A percentile compares a stretch with the other conserved stretches of the same genome.
Evolutionary conservation across 2,797 vertebrate species (phyloP).

Genomic region (Pantherophis vulpinus): DNA sequence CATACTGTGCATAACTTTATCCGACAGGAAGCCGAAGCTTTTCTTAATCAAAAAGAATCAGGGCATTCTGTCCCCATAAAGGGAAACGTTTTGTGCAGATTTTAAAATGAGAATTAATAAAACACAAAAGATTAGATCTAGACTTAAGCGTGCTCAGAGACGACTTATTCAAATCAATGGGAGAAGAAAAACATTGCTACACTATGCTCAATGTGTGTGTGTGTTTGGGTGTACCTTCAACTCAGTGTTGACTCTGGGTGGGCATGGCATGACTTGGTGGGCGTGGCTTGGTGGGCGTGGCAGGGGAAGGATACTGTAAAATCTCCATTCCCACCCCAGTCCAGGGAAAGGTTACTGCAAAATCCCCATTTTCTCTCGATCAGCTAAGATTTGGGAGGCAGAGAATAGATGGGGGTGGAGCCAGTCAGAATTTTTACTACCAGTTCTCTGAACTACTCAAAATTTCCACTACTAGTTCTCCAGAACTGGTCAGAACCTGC

Average conservation of each 20-base stretch:
- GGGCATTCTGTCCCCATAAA: neutral
- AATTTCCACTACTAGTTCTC: no score
- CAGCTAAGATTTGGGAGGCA: no score
- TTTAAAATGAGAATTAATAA: slow-evolving; percentile 18
- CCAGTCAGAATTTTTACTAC: no score
- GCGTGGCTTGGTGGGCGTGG: no score
- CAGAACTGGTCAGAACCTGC: no score
- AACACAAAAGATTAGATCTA: neutral
- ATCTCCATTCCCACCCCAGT: no score
- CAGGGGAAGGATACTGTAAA: no score
- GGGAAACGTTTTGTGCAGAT: neutral
- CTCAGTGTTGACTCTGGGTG: neutral
- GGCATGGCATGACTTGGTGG: no score
- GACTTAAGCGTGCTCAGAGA: neutral
- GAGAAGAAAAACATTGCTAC: neutral
- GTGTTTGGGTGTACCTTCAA: neutral
- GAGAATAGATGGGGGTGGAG: no score
- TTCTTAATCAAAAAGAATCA: neutral
- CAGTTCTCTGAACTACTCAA: no score
- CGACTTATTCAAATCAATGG: neutral
- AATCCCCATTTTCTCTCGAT: no score
- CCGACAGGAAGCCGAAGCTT: slow-evolving; percentile 21
- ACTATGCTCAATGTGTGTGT: neutral
- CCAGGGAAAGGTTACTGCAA: no score
- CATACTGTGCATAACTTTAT: neutral